These are phyloP conservation scores for Spodoptera litura DNA, from an alignment of 1,140 invertebrate species.

Conservation along the genomic window DNA sequence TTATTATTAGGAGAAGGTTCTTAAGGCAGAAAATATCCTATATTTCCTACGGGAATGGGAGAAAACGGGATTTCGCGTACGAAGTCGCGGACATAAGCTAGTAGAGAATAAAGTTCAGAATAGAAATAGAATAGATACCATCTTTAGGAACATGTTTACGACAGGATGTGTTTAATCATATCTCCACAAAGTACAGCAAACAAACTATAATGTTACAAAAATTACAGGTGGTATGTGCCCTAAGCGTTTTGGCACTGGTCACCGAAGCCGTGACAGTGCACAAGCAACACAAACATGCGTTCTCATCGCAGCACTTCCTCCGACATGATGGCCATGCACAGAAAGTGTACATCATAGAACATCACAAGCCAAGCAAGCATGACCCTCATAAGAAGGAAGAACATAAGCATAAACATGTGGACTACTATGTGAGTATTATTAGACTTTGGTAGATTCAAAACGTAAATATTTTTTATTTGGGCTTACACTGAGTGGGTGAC, in stretches of 20 bases:
- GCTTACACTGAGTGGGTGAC: too few species aligned
- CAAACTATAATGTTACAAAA: not conserved
- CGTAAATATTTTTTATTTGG: too few species aligned
- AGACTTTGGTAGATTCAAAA: too few species aligned
- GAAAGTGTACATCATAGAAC: constrained; percentile 8
- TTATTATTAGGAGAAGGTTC: too few species aligned
- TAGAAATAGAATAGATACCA: too few species aligned
- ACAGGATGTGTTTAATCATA: not conserved
- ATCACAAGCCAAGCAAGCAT: not conserved
- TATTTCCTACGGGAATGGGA: too few species aligned
- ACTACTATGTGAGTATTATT: constrained; percentile 15
- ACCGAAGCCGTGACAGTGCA: constrained; percentile 19
- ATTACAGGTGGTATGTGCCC: constrained; percentile 20
- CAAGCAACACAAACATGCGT: constrained; percentile 30
- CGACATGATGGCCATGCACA: constrained; percentile 42
- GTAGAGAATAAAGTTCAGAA: too few species aligned
- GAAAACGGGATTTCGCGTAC: too few species aligned
- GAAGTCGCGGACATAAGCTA: too few species aligned
- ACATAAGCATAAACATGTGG: constrained; percentile 9
- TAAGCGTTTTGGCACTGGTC: constrained; percentile 16
- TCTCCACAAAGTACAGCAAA: not conserved
- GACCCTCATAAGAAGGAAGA: constrained; percentile 2
- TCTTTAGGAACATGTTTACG: too few species aligned
- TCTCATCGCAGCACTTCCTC: constrained; percentile 46
- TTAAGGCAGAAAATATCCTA: too few species aligned